Evolutionary conservation across 2,888 invertebrate species (phyloP), one percentile per base, ranked within the genome.

Genomic region (Hemicrepidius hirtus): DNA sequence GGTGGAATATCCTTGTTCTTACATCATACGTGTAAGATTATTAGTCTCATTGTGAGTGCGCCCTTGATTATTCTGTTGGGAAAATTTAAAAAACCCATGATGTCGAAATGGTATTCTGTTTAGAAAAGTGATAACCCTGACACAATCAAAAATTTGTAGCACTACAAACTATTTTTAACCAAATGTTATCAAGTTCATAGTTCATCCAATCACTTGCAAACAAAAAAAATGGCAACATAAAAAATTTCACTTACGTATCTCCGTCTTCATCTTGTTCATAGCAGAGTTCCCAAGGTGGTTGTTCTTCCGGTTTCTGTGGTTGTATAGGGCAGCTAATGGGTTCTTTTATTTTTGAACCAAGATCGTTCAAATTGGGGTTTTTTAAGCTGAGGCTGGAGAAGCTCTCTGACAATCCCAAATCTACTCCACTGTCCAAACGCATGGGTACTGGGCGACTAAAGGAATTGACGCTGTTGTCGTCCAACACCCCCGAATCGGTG

Each of bases 221-320:
- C 7, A 68, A 59, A 74, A 65, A 64, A 68, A 68, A 75, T 78
- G 74, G 64, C 41, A 44, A 92, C n/a, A n/a, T n/a, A n/a, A n/a
- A n/a, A n/a, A n/a, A n/a, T n/a, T n/a, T n/a, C n/a, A n/a, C 95
- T 94, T 90, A 96, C 95, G 96, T 95, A 86, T 96, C 95, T 78
- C 96, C 96, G 80, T 95, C 95, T 76, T 93, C 92, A 84, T 96
- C 93, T 81, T 94, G 95, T 77, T 91, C 89, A 84, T 92, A 95
- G 78, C 92, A 92, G 78, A 91, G 86, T 80, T 91, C 89, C 90
- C 93, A 91, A 60, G 90, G 87, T 75, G 87, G 87, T 77, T 86
- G 79, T 44, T 83, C 80, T 37, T 50, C 73, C 3, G 62, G 49
- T 64, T 74, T 68, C n/a, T 53, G 40, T 12, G 32, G 77, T 73